Evolutionary conservation across 2,888 invertebrate genomes (phyloP).

Genomic region (Philereme transversata): DNA sequence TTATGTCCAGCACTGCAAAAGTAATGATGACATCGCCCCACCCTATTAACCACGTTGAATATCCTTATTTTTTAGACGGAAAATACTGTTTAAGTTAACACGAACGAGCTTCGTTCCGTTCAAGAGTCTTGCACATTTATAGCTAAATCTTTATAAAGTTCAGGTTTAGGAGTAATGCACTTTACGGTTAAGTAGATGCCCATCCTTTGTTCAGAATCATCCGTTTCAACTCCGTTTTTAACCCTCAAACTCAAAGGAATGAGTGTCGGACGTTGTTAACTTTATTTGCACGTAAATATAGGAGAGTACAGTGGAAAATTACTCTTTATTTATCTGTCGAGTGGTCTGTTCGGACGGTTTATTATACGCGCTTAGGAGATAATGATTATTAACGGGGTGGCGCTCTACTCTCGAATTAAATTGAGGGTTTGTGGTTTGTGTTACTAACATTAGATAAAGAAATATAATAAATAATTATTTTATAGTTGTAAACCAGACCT

Average conservation of each 20-base stretch:
- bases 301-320: conserved; percentile 39
- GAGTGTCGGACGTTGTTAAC: conserved; percentile 17
- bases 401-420: conserved; percentile 20
- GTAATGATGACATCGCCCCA: too few relatives aligned
- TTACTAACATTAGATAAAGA: background rate
- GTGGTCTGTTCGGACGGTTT: conserved; percentile 35
- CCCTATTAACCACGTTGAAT: too few relatives aligned
- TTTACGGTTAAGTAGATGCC: conserved; percentile 11
- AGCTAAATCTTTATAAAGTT: background rate
- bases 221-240: conserved; percentile 9
- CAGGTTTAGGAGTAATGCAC: background rate
- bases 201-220: conserved; percentile 22
- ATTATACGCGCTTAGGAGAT: conserved; percentile 25
- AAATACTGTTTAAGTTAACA: too few relatives aligned
- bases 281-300: conserved; percentile 23
- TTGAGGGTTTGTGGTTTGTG: background rate
- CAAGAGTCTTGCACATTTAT: background rate
- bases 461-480: too few relatives aligned
- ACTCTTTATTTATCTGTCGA: conserved; percentile 39
- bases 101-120: background rate
- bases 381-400: conserved; percentile 47
- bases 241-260: conserved; percentile 26
- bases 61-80: too few relatives aligned
- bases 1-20: too few relatives aligned
- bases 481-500: too few relatives aligned